Evolutionary conservation across 2,113 vertebrate species (phyloP).

Genomic region (Agelaius phoeniceus): DNA sequence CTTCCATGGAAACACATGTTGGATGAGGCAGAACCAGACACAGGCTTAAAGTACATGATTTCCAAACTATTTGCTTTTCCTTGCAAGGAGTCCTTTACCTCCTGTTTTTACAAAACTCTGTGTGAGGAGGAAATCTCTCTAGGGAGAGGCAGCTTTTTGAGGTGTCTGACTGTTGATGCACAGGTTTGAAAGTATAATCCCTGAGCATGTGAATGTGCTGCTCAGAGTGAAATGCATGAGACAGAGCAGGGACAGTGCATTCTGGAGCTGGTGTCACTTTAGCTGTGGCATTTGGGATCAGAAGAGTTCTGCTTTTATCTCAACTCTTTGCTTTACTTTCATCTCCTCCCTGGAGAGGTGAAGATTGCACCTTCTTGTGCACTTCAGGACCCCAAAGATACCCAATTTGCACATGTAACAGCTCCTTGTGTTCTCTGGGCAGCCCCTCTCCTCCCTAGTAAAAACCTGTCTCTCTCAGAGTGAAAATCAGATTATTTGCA

Average conservation of each 20-base stretch:
- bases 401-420: background rate
- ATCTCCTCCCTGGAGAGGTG: background rate
- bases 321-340: background rate
- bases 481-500: background rate
- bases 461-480: background rate
- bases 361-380: background rate
- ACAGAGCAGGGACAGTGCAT: background rate
- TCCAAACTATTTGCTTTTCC: conserved; percentile 6
- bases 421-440: background rate
- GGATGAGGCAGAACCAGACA: conserved; percentile 13
- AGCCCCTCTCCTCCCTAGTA: background rate
- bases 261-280: background rate
- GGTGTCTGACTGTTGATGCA: background rate
- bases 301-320: background rate
- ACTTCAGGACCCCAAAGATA: background rate
- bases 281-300: background rate
- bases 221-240: background rate
- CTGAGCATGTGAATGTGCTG: fast-evolving
- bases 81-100: background rate
- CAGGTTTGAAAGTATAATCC: background rate
- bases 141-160: background rate
- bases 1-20: conserved; percentile 65
- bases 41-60: background rate
- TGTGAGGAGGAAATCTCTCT: background rate
- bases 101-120: background rate